These are phyloP conservation scores for Lycia hirtaria DNA, from an alignment of 2,888 invertebrate species.

Conservation along the genomic window DNA sequence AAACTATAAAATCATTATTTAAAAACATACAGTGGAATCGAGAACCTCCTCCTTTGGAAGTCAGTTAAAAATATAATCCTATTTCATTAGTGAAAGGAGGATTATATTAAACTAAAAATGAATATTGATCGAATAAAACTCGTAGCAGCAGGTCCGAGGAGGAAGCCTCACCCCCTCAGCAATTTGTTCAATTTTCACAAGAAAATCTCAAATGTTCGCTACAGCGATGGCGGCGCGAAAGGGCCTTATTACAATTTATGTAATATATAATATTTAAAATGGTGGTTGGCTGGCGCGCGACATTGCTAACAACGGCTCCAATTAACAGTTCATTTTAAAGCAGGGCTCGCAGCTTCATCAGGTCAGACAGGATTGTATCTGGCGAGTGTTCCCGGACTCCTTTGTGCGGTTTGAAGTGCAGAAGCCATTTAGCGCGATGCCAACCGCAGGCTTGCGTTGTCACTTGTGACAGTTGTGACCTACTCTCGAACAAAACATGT, in stretches of 20 bases:
- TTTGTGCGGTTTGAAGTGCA: conserved; percentile 37
- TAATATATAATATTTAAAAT: too few species aligned
- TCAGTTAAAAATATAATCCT: too few species aligned
- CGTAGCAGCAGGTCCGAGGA: too few species aligned
- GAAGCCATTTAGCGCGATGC: conserved; percentile 37
- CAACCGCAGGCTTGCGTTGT: conserved; percentile 25
- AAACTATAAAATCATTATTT: too few species aligned
- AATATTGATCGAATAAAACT: too few species aligned
- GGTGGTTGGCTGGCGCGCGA: conserved; percentile 42
- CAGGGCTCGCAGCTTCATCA: conserved; percentile 28
- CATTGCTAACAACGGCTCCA: conserved; percentile 31
- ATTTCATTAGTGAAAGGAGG: too few species aligned
- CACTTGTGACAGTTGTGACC: conserved; percentile 32
- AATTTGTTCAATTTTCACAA: conserved; percentile 31
- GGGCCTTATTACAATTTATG: conserved; percentile 51
- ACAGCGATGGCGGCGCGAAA: conserved; percentile 14
- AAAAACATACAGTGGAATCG: too few species aligned
- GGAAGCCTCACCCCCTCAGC: conserved; percentile 8
- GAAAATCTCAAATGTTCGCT: conserved; percentile 26
- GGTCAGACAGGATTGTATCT: conserved; percentile 29
- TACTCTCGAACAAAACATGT: conserved; percentile 36
- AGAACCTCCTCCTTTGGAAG: too few species aligned
- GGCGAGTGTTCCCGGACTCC: conserved; percentile 21
- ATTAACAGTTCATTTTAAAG: conserved; percentile 27
- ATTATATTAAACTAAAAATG: too few species aligned